phyloP scores from a whole-genome alignment of 2,797 vertebrate species.

The Clarias laeviceps region DNA sequence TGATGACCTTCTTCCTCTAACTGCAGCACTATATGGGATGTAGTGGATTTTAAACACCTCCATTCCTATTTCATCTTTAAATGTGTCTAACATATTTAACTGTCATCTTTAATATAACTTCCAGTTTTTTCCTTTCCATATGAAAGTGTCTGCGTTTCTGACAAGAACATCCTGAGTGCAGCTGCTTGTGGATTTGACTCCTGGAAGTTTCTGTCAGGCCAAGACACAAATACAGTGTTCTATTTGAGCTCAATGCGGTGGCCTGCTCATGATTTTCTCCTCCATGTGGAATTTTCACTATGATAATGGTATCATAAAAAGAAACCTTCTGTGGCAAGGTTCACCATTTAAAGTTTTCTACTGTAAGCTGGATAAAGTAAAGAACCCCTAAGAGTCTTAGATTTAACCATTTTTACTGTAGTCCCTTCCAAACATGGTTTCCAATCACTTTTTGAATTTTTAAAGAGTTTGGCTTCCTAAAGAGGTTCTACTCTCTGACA shows the following conservation, averaged over 20 bases:
- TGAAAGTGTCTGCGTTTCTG: background rate
- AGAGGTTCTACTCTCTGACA: background rate
- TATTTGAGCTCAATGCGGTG: background rate
- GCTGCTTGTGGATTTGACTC: slow-evolving; percentile 16
- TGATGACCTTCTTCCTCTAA: background rate
- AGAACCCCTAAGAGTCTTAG: background rate
- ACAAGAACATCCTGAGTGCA: background rate
- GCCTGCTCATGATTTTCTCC: background rate
- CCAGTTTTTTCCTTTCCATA: background rate
- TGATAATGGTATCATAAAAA: background rate
- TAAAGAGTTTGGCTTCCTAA: background rate
- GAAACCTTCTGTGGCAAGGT: background rate
- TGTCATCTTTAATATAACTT: background rate
- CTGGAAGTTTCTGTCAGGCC: background rate
- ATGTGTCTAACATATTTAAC: background rate
- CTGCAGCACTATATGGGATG: background rate
- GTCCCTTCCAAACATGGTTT: background rate
- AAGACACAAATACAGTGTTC: slow-evolving; percentile 16
- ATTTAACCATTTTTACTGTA: background rate
- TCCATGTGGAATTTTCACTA: background rate
- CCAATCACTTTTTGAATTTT: background rate
- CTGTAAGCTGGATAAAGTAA: background rate
- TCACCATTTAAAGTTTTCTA: background rate
- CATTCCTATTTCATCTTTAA: background rate
- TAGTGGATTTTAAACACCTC: background rate